Percentiles rank a stretch among this genome's conserved stretches.
These are phyloP conservation scores for Epizoanthus illoricatus DNA, from an alignment of 92 coral and sea anemone species.

Conservation along the genomic window DNA sequence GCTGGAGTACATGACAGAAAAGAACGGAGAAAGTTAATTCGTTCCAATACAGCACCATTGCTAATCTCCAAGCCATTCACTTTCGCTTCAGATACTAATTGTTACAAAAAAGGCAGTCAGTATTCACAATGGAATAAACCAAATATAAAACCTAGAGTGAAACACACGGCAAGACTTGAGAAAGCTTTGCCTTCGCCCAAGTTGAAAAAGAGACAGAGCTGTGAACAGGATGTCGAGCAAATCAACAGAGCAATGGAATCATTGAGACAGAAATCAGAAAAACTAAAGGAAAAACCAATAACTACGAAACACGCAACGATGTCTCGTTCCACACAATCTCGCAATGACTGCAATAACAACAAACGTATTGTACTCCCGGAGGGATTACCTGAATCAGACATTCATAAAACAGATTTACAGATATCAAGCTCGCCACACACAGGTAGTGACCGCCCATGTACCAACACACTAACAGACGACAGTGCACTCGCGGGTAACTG, in stretches of 20 bases:
- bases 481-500: not conserved
- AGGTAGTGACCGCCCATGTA: too few relatives aligned
- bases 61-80: not conserved
- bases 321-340: too few relatives aligned
- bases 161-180: not conserved
- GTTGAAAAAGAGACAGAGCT: not conserved
- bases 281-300: not conserved
- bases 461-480: too few relatives aligned
- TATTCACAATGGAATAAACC: too few relatives aligned
- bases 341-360: not conserved
- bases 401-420: not conserved
- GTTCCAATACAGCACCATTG: not conserved
- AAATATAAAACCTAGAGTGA: not conserved
- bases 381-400: not conserved
- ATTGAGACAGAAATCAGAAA: not conserved
- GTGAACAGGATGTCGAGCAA: not conserved
- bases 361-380: not conserved
- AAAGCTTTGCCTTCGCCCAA: not conserved
- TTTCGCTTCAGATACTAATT: not conserved
- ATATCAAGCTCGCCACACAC: too few relatives aligned
- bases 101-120: not conserved
- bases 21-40: not conserved
- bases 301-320: not conserved
- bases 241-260: not conserved
- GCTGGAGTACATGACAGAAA: not conserved